Base-by-base conservation (phyloP, 2,797 vertebrate species). In the Danio aesculapii region DNA sequence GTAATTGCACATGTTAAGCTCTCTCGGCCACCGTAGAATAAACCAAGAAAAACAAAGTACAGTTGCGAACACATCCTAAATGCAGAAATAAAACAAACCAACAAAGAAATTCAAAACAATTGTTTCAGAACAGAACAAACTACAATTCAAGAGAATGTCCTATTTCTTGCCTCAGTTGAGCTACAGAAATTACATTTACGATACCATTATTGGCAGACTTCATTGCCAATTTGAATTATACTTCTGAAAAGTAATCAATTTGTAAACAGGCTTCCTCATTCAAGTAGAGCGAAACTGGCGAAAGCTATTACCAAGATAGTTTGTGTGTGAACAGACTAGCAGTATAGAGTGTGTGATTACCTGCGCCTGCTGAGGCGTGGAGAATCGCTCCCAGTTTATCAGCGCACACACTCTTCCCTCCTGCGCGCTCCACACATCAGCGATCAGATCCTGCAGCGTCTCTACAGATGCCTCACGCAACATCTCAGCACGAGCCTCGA, bases 381-480 rank as follows among this genome's bases (percentile, higher is more conserved):
- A 72, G 81, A 99, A 99, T 13, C 93, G 92, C 8, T 96, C 96
- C 98, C 98, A 99, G 94, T 78, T 95, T 81, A 97, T 91, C 1
- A 98, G 66, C 0, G 95, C 92, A 47, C 95, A 93, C 81, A 90
- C 86, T 91, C 88, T 90, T 3, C 92, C 91, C 86, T 93, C 88
- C 79, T 94, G 92, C 46, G 92, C 62, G 0, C 81, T 92, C 98
- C 98, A 99, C 1, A 90, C 73, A 0, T 96, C 91, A 58, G 92
- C 93, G 52, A 98, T 66, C 90, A 95, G 89, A 73, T 87, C 57
- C 21, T 83, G 89, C 77, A 99, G 91, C 0, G 86, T 92, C 84
- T 95, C 94, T 0, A 87, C 81, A 0, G 95, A 90, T 0, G 96
- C 94, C 0, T 90, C 74, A 0, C 83, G 83, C 44, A 99, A 90